Percentiles rank a stretch among this genome's conserved stretches.
Conservation (phyloP, 1,140 invertebrate species). For the Leptinotarsa lineolata region DNA sequence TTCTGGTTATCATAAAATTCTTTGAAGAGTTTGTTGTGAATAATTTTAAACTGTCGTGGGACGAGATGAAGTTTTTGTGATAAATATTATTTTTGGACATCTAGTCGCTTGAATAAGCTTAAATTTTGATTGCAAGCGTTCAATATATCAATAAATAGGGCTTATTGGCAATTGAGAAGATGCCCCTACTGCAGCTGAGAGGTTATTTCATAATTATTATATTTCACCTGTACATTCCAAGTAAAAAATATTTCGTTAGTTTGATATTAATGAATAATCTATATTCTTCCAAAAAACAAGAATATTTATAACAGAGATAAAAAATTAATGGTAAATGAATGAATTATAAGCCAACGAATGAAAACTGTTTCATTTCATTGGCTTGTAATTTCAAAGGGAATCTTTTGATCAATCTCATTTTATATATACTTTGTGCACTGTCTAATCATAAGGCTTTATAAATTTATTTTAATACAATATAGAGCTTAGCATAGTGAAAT, state of each 20-base stretch:
- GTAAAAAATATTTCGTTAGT: background rate
- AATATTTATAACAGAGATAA: background rate
- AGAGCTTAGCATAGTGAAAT: conserved; percentile 1
- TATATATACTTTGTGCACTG: background rate
- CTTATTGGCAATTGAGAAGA: no score
- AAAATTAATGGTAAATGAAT: background rate
- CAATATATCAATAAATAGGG: background rate
- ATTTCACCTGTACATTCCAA: background rate
- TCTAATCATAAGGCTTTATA: background rate
- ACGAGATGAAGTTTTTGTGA: background rate
- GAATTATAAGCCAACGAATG: background rate
- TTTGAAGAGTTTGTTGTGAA: background rate
- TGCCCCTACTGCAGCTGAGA: no score
- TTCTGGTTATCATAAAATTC: background rate
- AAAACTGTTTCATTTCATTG: background rate
- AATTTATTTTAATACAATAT: background rate
- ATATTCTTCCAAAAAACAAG: background rate
- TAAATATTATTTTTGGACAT: background rate
- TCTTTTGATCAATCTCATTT: background rate
- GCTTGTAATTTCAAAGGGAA: background rate
- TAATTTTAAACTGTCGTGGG: background rate
- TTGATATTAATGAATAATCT: background rate
- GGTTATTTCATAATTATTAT: background rate
- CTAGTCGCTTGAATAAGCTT: background rate
- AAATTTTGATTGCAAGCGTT: background rate